Evolutionary conservation across 1,140 invertebrate genomes (phyloP).

Genomic region (Grapholita molesta): DNA sequence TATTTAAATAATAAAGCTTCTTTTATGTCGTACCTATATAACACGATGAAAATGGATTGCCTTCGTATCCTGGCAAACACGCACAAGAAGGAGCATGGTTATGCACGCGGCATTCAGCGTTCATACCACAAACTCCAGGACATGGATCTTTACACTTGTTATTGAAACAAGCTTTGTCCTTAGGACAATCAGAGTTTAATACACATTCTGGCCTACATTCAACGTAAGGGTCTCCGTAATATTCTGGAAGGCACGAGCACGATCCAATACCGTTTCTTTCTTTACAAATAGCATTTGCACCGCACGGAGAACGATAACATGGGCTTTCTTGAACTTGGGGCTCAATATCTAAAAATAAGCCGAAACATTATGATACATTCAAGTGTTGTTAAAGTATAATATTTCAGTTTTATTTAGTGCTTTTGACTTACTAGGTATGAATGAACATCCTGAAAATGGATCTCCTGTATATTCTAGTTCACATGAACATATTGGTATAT

Average conservation of each 20-base stretch:
- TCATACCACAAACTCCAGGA: constrained; percentile 81
- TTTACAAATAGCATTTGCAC: constrained; percentile 89
- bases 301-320: constrained; percentile 85
- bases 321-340: constrained; percentile 73
- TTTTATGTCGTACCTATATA: constrained; percentile 62
- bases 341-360: constrained; percentile 57
- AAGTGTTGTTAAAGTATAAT: neutral
- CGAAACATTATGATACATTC: neutral
- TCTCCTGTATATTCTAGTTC: constrained; percentile 84
- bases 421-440: constrained; percentile 72
- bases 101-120: constrained; percentile 83
- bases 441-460: constrained; percentile 84
- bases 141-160: constrained; percentile 84
- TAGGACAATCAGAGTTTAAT: constrained; percentile 82
- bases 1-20: constrained; percentile 10
- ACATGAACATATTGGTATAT: constrained; percentile 84
- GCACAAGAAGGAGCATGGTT: constrained; percentile 85
- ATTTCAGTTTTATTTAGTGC: neutral
- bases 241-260: constrained; percentile 84
- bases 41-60: constrained; percentile 84
- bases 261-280: constrained; percentile 84
- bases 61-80: constrained; percentile 83
- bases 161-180: constrained; percentile 80
- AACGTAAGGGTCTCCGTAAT: constrained; percentile 84
- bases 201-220: constrained; percentile 88